phyloP scores from a whole-genome alignment of 2,888 invertebrate genomes.

The Rhaphigaster nebulosa region DNA sequence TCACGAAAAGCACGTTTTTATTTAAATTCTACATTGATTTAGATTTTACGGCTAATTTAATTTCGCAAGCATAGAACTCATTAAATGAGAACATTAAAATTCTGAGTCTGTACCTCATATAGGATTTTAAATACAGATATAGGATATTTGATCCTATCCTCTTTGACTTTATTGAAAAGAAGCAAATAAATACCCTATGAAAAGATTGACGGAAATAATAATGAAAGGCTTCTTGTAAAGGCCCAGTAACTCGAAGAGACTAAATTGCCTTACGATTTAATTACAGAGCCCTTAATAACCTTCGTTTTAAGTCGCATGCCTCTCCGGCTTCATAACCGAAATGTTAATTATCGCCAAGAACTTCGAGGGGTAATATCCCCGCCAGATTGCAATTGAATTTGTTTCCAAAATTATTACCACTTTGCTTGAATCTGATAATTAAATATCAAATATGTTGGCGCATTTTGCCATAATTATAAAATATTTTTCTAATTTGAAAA shows the following conservation, averaged over 20 bases:
- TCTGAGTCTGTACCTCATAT: too few species aligned
- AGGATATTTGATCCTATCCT: too few species aligned
- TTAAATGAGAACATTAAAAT: too few species aligned
- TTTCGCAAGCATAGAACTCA: too few species aligned
- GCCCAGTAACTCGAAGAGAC: background rate
- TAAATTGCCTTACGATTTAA: constrained; percentile 16
- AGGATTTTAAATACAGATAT: too few species aligned
- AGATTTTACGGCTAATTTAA: too few species aligned
- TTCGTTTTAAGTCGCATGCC: constrained; percentile 21
- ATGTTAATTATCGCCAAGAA: background rate
- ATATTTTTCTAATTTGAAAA: background rate
- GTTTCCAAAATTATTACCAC: background rate
- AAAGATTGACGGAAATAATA: background rate
- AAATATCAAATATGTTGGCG: background rate
- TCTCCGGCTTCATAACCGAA: background rate
- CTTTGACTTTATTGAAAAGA: background rate
- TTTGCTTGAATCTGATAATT: background rate
- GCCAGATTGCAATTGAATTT: background rate
- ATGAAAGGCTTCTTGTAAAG: background rate
- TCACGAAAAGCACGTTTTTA: background rate
- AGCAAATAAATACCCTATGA: background rate
- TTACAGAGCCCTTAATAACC: background rate
- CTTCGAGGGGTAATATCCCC: background rate
- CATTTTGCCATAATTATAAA: background rate
- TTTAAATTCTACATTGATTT: background rate